Evolutionary conservation across 1,140 invertebrate genomes (phyloP).

Genomic region (Zophobas atratus): DNA sequence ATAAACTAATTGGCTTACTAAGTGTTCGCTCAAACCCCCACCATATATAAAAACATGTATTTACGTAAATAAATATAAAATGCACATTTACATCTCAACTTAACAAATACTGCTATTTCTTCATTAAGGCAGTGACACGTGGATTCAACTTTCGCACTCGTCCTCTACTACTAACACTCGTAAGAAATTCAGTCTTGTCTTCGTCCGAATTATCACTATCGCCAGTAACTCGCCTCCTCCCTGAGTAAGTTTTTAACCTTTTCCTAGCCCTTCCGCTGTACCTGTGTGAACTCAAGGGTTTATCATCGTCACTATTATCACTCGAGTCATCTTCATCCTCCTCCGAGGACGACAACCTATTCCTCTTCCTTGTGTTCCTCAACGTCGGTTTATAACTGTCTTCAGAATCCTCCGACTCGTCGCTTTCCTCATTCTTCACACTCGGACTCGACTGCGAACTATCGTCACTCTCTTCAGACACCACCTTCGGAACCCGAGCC

Average conservation of each 20-base stretch:
- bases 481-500: constrained; percentile 42
- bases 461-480: constrained; percentile 42
- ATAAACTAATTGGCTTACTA: not conserved
- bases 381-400: constrained; percentile 43
- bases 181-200: constrained; percentile 64
- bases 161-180: constrained; percentile 86
- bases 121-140: constrained; percentile 74
- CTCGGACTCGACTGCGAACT: constrained; percentile 34
- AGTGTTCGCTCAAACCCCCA: not conserved
- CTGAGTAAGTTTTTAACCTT: not conserved
- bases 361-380: constrained; percentile 30
- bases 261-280: not conserved
- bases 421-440: constrained; percentile 49
- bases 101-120: constrained; percentile 50
- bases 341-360: constrained; percentile 9
- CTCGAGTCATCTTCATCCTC: constrained; percentile 38
- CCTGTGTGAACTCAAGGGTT: constrained; percentile 50
- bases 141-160: constrained; percentile 87
- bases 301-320: constrained; percentile 57
- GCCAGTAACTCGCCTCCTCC: not conserved
- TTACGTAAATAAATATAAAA: not conserved
- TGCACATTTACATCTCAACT: not conserved
- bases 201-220: constrained; percentile 48
- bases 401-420: constrained; percentile 52
- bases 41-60: not conserved